Percentiles rank a stretch among this genome's conserved stretches.
Conservation (phyloP, 2,797 vertebrate species). For the Macropus fuliginosus region DNA sequence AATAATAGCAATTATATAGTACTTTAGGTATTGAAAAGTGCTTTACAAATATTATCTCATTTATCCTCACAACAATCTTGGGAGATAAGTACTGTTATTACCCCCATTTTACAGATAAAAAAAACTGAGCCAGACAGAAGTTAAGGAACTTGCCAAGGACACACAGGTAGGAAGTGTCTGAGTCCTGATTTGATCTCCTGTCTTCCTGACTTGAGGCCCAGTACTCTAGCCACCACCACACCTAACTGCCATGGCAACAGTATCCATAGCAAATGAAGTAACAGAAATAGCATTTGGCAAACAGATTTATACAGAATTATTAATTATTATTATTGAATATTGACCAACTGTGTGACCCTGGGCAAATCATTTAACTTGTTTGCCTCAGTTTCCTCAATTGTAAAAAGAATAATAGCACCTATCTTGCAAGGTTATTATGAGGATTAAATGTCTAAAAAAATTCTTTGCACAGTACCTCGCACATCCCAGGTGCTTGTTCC, state of each 20-base stretch:
- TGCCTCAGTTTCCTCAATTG: background rate
- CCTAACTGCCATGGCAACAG: background rate
- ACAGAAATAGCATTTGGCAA: background rate
- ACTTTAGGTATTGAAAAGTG: background rate
- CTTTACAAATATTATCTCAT: background rate
- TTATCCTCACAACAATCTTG: background rate
- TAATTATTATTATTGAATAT: background rate
- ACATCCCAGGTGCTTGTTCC: background rate
- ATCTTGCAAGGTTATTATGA: background rate
- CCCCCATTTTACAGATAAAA: background rate
- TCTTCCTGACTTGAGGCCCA: background rate
- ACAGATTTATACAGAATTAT: background rate
- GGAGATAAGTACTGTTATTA: background rate
- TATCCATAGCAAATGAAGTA: background rate
- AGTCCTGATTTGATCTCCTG: background rate
- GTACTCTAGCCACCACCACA: background rate
- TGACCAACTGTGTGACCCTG: background rate
- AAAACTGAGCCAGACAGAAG: background rate
- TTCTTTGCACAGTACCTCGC: background rate
- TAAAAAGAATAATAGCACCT: background rate
- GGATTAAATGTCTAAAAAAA: background rate
- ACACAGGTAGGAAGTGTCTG: background rate
- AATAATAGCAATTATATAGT: background rate
- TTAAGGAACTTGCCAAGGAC: background rate
- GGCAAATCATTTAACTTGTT: background rate